Evolutionary conservation across 2,797 vertebrate genomes (phyloP).

Genomic region (Sebastes matsubarae): DNA sequence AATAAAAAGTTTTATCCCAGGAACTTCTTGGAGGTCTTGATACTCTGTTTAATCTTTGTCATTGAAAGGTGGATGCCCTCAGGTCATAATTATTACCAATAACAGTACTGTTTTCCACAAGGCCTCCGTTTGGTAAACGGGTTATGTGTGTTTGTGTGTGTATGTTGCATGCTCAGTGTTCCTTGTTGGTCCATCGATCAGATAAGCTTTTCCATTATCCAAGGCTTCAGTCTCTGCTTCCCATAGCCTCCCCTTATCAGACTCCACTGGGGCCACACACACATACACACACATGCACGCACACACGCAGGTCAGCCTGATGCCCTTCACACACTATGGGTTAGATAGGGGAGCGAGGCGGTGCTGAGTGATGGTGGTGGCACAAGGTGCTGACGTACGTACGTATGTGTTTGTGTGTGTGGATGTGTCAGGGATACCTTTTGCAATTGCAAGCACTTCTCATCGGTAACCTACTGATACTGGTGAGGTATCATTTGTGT

Average conservation of each 20-base stretch:
- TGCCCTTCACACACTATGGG: conserved; percentile 82
- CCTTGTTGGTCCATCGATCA: conserved; percentile 83
- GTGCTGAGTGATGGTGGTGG: conserved; percentile 82
- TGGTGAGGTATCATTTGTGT: conserved; percentile 78
- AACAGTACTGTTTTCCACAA: conserved; percentile 66
- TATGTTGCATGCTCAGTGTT: conserved; percentile 73
- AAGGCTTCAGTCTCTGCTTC: conserved; percentile 82
- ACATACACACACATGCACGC: conserved; percentile 15
- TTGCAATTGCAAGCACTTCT: conserved; percentile 81
- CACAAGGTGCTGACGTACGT: conserved; percentile 79
- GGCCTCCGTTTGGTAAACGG: conserved; percentile 69
- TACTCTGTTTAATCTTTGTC: conserved; percentile 70
- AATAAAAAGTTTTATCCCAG: conserved; percentile 61
- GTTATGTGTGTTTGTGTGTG: conserved; percentile 50
- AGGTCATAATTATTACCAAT: conserved; percentile 79
- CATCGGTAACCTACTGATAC: conserved; percentile 72
- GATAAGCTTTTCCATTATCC: conserved; percentile 86
- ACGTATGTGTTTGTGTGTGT: conserved; percentile 67
- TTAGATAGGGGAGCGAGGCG: conserved; percentile 73
- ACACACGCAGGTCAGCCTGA: conserved; percentile 73
- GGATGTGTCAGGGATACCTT: conserved; percentile 72
- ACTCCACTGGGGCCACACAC: conserved; percentile 72
- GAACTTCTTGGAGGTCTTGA: conserved; percentile 59
- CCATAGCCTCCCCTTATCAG: conserved; percentile 82
- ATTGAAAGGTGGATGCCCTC: conserved; percentile 73